Percentiles rank a stretch among this genome's conserved stretches.
phyloP scores from a whole-genome alignment of 2,113 vertebrate genomes.

The Microtus montanus region DNA sequence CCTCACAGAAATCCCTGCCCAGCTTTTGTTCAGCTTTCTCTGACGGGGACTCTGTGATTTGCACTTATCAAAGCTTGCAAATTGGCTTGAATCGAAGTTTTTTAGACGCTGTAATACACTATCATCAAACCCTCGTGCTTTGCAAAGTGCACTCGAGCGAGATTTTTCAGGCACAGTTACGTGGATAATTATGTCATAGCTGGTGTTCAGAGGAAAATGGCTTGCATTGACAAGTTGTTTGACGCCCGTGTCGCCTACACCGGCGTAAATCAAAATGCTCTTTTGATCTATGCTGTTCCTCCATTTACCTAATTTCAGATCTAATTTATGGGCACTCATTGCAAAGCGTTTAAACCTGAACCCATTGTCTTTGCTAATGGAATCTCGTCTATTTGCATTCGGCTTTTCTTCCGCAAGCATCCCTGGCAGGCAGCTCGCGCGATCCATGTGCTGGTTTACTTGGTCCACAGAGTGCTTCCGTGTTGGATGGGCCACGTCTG shows the following conservation, averaged over 20 bases:
- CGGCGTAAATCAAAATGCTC: background rate
- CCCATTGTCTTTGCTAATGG: background rate
- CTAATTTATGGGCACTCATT: background rate
- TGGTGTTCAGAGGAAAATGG: constrained; percentile 51
- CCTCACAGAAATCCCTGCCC: background rate
- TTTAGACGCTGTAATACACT: constrained; percentile 16
- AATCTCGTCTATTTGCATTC: background rate
- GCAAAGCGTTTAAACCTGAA: background rate
- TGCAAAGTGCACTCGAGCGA: constrained; percentile 13
- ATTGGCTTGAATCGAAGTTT: constrained; percentile 7
- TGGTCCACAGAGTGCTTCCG: background rate
- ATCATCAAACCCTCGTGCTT: constrained; percentile 22
- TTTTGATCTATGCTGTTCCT: no score
- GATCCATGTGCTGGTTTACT: background rate
- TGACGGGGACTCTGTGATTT: background rate
- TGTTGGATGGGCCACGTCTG: background rate
- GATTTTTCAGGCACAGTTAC: constrained; percentile 34
- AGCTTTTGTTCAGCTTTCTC: background rate
- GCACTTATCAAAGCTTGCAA: constrained; percentile 9
- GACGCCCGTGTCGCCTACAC: background rate
- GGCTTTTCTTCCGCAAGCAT: background rate
- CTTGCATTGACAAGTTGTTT: background rate
- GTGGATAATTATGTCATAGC: constrained; percentile 48
- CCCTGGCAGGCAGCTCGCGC: background rate
- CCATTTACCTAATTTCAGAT: background rate